Percentiles rank a stretch among this genome's conserved stretches.
Evolutionary conservation across 2,888 invertebrate species (phyloP).

Genomic region (Drosophila macrospina): DNA sequence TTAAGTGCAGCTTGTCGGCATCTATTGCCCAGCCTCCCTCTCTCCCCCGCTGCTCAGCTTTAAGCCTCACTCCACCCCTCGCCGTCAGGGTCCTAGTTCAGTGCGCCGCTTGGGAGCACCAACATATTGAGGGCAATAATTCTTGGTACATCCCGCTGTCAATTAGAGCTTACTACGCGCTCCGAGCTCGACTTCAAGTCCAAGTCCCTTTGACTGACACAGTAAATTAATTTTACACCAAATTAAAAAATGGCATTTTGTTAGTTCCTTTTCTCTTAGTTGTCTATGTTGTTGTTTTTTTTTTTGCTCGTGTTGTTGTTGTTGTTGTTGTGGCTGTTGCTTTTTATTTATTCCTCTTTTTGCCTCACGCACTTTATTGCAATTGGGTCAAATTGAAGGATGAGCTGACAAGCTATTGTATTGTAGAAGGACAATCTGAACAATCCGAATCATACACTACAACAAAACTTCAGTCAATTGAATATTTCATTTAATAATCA

Average conservation of each 20-base stretch:
- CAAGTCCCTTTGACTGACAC: slow-evolving; percentile 10
- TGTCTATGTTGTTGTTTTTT: background rate
- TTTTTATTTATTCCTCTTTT: slow-evolving; percentile 1
- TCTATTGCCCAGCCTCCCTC: slow-evolving; percentile 5
- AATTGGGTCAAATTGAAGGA: slow-evolving; percentile 16
- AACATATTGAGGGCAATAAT: slow-evolving; percentile 61
- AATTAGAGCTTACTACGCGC: slow-evolving; percentile 53
- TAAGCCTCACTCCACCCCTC: background rate
- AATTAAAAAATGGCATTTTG: slow-evolving; percentile 37
- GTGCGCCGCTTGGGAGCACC: slow-evolving; percentile 20
- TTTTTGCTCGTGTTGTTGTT: no score
- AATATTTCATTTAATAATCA: no score
- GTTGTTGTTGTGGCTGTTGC: background rate
- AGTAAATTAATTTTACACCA: slow-evolving; percentile 41
- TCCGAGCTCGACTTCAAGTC: slow-evolving; percentile 13
- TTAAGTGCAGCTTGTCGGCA: slow-evolving; percentile 33
- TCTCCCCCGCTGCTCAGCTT: background rate
- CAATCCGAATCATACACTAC: slow-evolving; percentile 1
- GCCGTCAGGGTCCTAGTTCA: background rate
- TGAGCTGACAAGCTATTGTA: background rate
- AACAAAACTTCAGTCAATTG: background rate
- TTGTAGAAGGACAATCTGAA: background rate
- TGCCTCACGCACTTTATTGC: slow-evolving; percentile 1
- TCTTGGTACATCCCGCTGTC: slow-evolving; percentile 61
- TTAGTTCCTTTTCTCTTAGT: background rate